Evolutionary conservation across 2,888 invertebrate species (phyloP).

Genomic region (Pammene fasciana): DNA sequence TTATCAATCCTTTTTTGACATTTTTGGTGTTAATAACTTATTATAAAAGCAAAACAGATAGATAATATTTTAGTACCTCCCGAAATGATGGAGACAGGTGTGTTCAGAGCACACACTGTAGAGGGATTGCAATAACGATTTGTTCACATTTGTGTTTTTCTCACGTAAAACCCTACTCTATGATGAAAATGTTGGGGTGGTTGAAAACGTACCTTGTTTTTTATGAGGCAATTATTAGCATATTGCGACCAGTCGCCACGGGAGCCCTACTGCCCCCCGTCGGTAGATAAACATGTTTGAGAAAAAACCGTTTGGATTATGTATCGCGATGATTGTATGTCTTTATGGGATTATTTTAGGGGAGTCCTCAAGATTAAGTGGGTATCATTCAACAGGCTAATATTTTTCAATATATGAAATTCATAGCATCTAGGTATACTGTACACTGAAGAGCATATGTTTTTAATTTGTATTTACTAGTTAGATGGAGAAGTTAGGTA

Average conservation of each 20-base stretch:
- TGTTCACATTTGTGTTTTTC: constrained; percentile 2
- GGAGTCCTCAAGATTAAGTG: constrained; percentile 12
- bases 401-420: neutral
- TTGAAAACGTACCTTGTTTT: constrained; percentile 40
- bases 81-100: neutral
- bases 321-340: constrained; percentile 33
- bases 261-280: constrained; percentile 55
- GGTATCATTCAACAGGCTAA: constrained; percentile 7
- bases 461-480: no score
- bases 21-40: neutral
- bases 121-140: neutral
- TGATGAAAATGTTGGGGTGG: constrained; percentile 26
- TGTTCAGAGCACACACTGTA: neutral
- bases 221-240: constrained; percentile 62
- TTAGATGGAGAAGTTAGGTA: no score
- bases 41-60: neutral
- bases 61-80: neutral
- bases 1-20: neutral
- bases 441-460: neutral
- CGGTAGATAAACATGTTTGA: constrained; percentile 64
- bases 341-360: constrained; percentile 33
- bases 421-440: neutral
- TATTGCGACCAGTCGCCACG: constrained; percentile 57
- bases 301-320: constrained; percentile 39
- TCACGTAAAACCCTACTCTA: constrained; percentile 5